Conservation (phyloP, 2,888 invertebrate species). For the Ochropacha duplaris region DNA sequence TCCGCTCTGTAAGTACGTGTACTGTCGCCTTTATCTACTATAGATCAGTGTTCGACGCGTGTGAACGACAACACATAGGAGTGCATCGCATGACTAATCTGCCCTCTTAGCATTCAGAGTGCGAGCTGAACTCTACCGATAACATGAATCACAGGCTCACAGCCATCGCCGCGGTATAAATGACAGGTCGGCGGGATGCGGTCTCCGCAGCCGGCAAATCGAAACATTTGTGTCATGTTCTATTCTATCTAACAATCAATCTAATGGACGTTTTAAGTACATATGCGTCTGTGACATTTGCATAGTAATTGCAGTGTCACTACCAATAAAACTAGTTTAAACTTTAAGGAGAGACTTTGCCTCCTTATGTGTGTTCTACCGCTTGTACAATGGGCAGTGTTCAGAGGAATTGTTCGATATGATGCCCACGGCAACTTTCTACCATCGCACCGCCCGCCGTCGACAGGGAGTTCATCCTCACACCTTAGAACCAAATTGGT, state of each 20-base stretch:
- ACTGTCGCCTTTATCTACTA: neutral
- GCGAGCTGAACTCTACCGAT: constrained; percentile 53
- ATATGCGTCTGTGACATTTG: neutral
- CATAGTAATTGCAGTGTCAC: neutral
- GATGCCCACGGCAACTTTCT: too few relatives aligned
- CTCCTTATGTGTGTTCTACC: too few relatives aligned
- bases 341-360: too few relatives aligned
- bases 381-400: too few relatives aligned
- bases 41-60: constrained; percentile 63
- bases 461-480: too few relatives aligned
- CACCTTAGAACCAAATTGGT: too few relatives aligned
- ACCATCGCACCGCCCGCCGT: too few relatives aligned
- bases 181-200: constrained; percentile 29
- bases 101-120: constrained; percentile 62
- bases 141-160: constrained; percentile 50
- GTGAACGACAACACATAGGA: constrained; percentile 61
- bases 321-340: neutral
- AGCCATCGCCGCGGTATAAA: constrained; percentile 30
- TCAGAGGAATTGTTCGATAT: too few relatives aligned
- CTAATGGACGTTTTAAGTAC: neutral
- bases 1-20: neutral
- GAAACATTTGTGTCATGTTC: neutral
- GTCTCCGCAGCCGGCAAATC: neutral
- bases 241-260: neutral
- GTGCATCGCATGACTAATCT: constrained; percentile 72